A percentile compares a stretch with the other conserved stretches of the same genome.
These are phyloP conservation scores for Arbacia lixula DNA, from an alignment of 53 echinoderm and acorn worm species.

Conservation along the genomic window DNA sequence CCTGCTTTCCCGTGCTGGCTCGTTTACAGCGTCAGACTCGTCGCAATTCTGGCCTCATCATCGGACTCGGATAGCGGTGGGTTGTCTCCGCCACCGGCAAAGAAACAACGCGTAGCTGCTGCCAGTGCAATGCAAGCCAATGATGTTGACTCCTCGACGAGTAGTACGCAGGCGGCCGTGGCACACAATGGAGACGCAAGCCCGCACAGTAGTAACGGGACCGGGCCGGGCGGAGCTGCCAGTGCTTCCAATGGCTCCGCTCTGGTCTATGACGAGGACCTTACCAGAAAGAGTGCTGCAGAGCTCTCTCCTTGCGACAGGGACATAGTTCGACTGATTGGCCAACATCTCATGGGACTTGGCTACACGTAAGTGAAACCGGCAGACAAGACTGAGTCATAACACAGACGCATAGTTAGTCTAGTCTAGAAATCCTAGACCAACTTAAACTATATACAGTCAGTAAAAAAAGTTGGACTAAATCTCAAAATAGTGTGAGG, in stretches of 20 bases:
- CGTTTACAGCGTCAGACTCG: slow-evolving; percentile 52
- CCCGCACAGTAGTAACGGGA: slow-evolving; percentile 70
- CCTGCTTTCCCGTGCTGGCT: slow-evolving; percentile 56
- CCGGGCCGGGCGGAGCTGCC: slow-evolving; percentile 46
- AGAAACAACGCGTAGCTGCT: slow-evolving; percentile 99
- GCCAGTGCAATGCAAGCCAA: slow-evolving; percentile 86
- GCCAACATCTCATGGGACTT: slow-evolving; percentile 93
- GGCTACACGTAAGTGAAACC: slow-evolving; percentile 88
- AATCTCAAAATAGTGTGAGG: too few relatives aligned
- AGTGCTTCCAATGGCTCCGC: slow-evolving; percentile 13
- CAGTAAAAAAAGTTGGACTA: too few relatives aligned
- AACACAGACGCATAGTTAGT: not conserved
- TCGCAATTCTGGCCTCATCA: slow-evolving; percentile 99
- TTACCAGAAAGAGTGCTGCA: slow-evolving; percentile 62
- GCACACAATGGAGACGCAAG: slow-evolving; percentile 86
- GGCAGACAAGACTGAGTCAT: not conserved
- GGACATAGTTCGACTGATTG: slow-evolving; percentile 95
- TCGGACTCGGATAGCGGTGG: slow-evolving; percentile 99
- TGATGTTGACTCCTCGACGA: slow-evolving; percentile 67
- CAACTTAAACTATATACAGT: too few relatives aligned
- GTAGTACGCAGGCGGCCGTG: slow-evolving; percentile 49
- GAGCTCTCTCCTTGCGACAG: slow-evolving; percentile 84
- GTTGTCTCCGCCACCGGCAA: slow-evolving; percentile 99
- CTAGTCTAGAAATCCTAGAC: not conserved
- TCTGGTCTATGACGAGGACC: slow-evolving; percentile 61